Evolutionary conservation across 1,140 invertebrate genomes (phyloP).

Genomic region (Sitodiplosis mosellana): DNA sequence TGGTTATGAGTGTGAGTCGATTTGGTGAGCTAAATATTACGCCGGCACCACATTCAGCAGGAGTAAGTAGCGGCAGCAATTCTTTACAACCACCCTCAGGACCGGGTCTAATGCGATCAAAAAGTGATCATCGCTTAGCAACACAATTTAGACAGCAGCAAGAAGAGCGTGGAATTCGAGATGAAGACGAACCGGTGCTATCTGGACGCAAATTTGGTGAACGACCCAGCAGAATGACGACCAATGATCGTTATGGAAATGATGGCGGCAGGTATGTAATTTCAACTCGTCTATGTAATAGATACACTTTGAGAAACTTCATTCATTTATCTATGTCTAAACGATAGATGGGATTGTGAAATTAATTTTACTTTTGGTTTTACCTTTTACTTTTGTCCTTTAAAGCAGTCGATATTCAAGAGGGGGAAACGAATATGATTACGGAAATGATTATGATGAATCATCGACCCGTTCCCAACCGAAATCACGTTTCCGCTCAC

Average conservation of each 20-base stretch:
- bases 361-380: too few species aligned
- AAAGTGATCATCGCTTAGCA: slow-evolving; percentile 81
- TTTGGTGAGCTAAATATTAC: slow-evolving; percentile 75
- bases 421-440: slow-evolving; percentile 32
- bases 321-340: too few species aligned
- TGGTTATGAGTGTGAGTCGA: slow-evolving; percentile 64
- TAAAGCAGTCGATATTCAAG: not conserved
- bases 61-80: slow-evolving; percentile 24
- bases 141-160: slow-evolving; percentile 76
- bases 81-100: slow-evolving; percentile 38
- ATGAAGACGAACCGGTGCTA: slow-evolving; percentile 39
- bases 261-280: slow-evolving; percentile 2
- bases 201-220: slow-evolving; percentile 54
- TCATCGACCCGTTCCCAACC: slow-evolving; percentile 28
- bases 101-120: slow-evolving; percentile 71
- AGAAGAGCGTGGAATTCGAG: slow-evolving; percentile 34
- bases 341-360: too few species aligned
- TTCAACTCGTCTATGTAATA: too few species aligned
- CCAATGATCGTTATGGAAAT: slow-evolving; percentile 27
- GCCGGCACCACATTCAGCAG: slow-evolving; percentile 28
- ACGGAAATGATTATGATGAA: slow-evolving; percentile 42
- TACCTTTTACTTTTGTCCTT: too few species aligned
- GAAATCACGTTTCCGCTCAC: slow-evolving; percentile 45
- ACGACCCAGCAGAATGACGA: slow-evolving; percentile 30
- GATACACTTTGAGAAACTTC: too few species aligned